phyloP scores from a whole-genome alignment of 2,888 invertebrate species.

The Euclidia mi region DNA sequence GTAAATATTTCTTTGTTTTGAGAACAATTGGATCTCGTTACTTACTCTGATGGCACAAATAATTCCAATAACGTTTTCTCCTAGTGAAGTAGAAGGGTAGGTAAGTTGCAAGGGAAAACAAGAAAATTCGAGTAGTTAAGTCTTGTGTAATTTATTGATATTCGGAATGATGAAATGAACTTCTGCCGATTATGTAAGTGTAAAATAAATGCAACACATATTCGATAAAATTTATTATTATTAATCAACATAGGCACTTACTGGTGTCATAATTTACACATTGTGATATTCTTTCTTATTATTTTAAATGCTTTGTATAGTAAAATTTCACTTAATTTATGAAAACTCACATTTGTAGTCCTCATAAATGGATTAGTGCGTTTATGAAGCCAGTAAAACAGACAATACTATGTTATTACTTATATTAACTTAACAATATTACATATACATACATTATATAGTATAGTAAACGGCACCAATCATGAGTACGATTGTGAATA shows the following conservation, averaged over 20 bases:
- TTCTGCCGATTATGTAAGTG: no score
- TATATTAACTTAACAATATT: conserved; percentile 42
- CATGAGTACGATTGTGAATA: no score
- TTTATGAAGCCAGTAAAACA: conserved; percentile 19
- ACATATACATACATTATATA: conserved; percentile 10
- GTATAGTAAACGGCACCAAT: no score
- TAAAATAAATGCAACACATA: conserved; percentile 21
- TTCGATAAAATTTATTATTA: conserved; percentile 44
- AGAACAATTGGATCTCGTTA: no score
- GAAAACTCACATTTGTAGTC: not conserved
- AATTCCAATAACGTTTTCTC: no score
- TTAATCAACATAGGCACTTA: conserved; percentile 33
- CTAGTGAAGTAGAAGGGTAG: no score
- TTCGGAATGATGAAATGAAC: no score
- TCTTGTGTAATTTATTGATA: no score
- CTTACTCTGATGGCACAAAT: no score
- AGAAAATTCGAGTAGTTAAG: no score
- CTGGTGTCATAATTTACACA: conserved; percentile 20
- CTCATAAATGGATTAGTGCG: conserved; percentile 13
- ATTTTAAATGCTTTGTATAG: conserved; percentile 20
- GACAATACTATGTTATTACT: conserved; percentile 19
- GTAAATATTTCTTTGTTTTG: no score
- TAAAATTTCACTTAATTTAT: not conserved
- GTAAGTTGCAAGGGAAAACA: no score
- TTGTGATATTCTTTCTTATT: conserved; percentile 25